Conservation (phyloP, 2,113 vertebrate genomes). For the Tonatia bakeri region DNA sequence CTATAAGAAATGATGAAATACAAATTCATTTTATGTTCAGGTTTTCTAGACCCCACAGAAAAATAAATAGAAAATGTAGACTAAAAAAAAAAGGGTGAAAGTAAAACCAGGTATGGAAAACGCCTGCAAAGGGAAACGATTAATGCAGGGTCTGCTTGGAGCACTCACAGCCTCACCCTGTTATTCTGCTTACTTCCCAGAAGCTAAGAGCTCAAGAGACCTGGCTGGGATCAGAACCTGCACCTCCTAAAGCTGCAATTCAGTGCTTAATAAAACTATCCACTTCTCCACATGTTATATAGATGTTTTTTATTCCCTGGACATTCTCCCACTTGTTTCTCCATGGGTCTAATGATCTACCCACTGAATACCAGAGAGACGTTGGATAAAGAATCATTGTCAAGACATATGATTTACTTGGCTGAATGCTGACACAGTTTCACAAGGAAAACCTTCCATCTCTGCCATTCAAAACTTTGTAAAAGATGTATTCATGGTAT, state of each 20-base stretch:
- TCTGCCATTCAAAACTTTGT: conserved; percentile 45
- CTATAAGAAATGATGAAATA: neutral
- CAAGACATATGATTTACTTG: conserved; percentile 53
- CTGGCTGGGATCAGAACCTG: neutral
- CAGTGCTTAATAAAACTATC: neutral
- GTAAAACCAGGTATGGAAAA: neutral
- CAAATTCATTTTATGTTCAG: neutral
- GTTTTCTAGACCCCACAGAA: neutral
- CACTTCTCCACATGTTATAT: conserved; percentile 2
- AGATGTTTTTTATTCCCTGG: conserved; percentile 44
- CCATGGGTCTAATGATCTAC: conserved; percentile 30
- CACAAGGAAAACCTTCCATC: conserved; percentile 4
- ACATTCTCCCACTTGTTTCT: conserved; percentile 52
- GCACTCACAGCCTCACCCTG: neutral
- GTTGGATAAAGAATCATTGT: conserved; percentile 53
- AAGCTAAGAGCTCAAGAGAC: neutral
- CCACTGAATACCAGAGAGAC: conserved; percentile 50
- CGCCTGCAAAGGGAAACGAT: neutral
- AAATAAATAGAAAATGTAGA: neutral
- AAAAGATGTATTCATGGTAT: neutral
- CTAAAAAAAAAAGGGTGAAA: neutral
- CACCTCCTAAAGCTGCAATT: conserved; percentile 43
- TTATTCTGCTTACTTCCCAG: conserved; percentile 22
- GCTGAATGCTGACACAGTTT: conserved; percentile 38
- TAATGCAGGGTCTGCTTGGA: neutral